A percentile compares a stretch with the other conserved stretches of the same genome.
These are phyloP conservation scores for Chelonoidis abingdonii DNA, from an alignment of 2,113 vertebrate genomes.

Conservation along the genomic window DNA sequence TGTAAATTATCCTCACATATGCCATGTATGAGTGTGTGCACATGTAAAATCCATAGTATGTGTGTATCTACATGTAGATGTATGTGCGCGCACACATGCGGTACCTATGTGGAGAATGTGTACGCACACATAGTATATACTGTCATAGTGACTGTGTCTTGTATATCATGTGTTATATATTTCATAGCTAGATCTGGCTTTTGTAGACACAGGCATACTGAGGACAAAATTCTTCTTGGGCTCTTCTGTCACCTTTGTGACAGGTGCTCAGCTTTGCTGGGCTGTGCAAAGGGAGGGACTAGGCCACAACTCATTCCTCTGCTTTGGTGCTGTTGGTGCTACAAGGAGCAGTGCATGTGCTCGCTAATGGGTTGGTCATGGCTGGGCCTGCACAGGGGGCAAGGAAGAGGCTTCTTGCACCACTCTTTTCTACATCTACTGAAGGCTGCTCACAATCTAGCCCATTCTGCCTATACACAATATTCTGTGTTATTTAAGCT, in stretches of 20 bases:
- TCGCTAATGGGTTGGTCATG: fast-evolving
- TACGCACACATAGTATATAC: not conserved
- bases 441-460: not conserved
- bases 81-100: fast-evolving
- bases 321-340: not conserved
- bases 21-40: not conserved
- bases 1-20: not conserved
- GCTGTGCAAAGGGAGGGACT: fast-evolving
- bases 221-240: fast-evolving
- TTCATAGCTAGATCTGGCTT: not conserved
- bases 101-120: fast-evolving
- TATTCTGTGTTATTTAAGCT: not conserved
- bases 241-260: fast-evolving
- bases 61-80: fast-evolving
- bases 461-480: not conserved
- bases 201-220: not conserved
- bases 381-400: not conserved
- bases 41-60: not conserved
- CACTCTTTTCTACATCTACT: fast-evolving
- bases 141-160: not conserved
- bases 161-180: not conserved
- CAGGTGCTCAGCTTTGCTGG: not conserved
- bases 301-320: not conserved
- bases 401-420: not conserved
- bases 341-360: fast-evolving